phyloP scores from a whole-genome alignment of 1,140 invertebrate genomes.

The Drosophila suzukii region DNA sequence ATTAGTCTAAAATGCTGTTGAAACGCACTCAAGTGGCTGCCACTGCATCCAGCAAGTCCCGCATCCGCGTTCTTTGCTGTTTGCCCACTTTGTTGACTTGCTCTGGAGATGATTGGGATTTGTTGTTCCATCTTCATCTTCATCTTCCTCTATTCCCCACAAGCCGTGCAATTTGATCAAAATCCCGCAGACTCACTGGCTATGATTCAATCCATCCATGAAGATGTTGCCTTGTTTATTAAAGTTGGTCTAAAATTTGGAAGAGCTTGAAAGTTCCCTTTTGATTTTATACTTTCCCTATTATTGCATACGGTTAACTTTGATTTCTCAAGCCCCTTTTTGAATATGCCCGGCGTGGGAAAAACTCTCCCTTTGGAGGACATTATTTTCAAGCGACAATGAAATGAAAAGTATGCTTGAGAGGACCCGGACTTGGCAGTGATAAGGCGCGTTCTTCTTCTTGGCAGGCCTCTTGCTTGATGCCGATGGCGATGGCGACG shows the following conservation, averaged over 20 bases:
- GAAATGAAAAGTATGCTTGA: background rate
- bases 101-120: slow-evolving; percentile 47
- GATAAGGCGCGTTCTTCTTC: slow-evolving; percentile 33
- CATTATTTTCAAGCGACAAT: slow-evolving; percentile 1
- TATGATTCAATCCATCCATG: background rate
- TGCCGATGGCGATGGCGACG: background rate
- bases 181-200: background rate
- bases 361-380: background rate
- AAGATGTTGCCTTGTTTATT: background rate
- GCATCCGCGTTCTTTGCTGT: slow-evolving; percentile 2
- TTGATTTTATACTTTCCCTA: background rate
- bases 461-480: slow-evolving; percentile 9
- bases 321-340: background rate
- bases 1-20: slow-evolving; percentile 67
- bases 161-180: background rate
- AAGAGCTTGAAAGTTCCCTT: background rate
- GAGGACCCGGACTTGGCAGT: slow-evolving; percentile 4
- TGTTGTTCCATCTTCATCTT: background rate
- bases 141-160: background rate
- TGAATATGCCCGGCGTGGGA: background rate
- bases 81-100: slow-evolving; percentile 26
- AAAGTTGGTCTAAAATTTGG: background rate
- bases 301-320: background rate
- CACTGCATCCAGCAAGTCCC: slow-evolving; percentile 43
- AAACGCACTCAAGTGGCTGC: slow-evolving; percentile 71